Evolutionary conservation across 2,888 invertebrate species (phyloP).

Genomic region (Clepsis dumicolana): DNA sequence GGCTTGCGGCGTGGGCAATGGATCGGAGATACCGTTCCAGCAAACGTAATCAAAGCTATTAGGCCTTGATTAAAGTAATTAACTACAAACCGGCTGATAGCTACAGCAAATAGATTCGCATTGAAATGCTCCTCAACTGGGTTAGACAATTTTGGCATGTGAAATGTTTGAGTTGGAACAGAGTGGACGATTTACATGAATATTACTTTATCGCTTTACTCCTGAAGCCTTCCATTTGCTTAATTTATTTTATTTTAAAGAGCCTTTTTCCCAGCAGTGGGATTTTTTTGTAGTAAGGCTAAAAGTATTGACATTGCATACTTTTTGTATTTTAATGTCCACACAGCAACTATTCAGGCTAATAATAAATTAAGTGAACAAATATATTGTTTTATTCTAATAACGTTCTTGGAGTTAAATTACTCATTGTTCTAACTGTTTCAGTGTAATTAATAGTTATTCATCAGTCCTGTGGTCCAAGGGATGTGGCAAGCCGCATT

Average conservation of each 20-base stretch:
- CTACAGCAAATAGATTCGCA: slow-evolving; percentile 31
- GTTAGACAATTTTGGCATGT: slow-evolving; percentile 16
- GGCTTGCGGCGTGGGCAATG: slow-evolving; percentile 15
- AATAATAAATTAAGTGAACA: too few relatives aligned
- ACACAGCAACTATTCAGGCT: too few relatives aligned
- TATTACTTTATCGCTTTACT: not conserved
- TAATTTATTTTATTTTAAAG: too few relatives aligned
- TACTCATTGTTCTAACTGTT: not conserved
- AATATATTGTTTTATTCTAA: too few relatives aligned
- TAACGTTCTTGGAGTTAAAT: slow-evolving; percentile 2
- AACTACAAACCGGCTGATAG: slow-evolving; percentile 30
- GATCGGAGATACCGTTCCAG: slow-evolving; percentile 15
- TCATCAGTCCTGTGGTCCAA: slow-evolving; percentile 18
- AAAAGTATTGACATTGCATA: too few relatives aligned
- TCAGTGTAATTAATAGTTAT: slow-evolving; percentile 34
- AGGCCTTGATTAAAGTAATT: slow-evolving; percentile 41
- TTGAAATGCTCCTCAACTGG: slow-evolving; percentile 28
- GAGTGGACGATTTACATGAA: not conserved
- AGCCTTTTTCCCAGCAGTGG: too few relatives aligned
- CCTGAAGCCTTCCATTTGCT: too few relatives aligned
- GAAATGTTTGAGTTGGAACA: not conserved
- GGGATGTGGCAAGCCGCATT: slow-evolving; percentile 26
- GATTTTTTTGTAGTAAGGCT: too few relatives aligned
- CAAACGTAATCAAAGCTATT: slow-evolving; percentile 34
- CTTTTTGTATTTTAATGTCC: too few relatives aligned